A percentile compares a stretch with the other conserved stretches of the same genome.
Evolutionary conservation across 2,888 invertebrate species (phyloP).

Genomic region (Drosophila acutilabella): DNA sequence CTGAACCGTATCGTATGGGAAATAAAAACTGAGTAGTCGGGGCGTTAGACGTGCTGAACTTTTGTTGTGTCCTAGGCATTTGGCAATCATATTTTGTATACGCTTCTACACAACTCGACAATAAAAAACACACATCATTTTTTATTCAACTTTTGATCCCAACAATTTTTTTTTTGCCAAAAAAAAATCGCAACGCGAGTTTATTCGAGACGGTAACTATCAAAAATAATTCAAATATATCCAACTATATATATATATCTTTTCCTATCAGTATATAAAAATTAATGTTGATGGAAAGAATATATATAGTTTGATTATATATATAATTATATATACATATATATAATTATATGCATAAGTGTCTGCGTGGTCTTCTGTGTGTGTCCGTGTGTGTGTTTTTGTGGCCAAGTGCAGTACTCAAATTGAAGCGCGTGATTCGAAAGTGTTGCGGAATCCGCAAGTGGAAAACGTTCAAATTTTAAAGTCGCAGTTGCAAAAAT

Average conservation of each 20-base stretch:
- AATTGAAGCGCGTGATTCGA: constrained; percentile 49
- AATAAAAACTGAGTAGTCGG: constrained; percentile 37
- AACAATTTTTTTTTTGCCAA: constrained; percentile 27
- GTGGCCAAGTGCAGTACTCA: constrained; percentile 27
- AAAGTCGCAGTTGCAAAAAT: constrained; percentile 39
- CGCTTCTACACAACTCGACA: constrained; percentile 58
- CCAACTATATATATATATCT: too few species aligned
- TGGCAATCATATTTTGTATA: constrained; percentile 60
- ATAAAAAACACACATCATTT: constrained; percentile 58
- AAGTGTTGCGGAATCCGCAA: constrained; percentile 43
- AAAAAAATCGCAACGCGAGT: constrained; percentile 56
- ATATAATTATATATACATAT: constrained; percentile 8
- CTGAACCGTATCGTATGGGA: not conserved
- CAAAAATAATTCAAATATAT: too few species aligned
- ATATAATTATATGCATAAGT: constrained; percentile 4
- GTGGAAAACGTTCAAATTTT: constrained; percentile 63
- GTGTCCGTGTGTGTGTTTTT: too few species aligned
- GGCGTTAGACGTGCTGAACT: constrained; percentile 21
- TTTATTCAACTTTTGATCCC: constrained; percentile 49
- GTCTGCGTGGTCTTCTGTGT: too few species aligned
- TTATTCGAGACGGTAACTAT: constrained; percentile 38
- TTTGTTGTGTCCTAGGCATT: constrained; percentile 33
- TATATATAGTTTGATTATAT: not conserved
- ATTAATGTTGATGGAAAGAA: not conserved
- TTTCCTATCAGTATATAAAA: not conserved